These are phyloP conservation scores for Serripes groenlandicus DNA, from an alignment of 2,888 invertebrate species.

Conservation along the genomic window DNA sequence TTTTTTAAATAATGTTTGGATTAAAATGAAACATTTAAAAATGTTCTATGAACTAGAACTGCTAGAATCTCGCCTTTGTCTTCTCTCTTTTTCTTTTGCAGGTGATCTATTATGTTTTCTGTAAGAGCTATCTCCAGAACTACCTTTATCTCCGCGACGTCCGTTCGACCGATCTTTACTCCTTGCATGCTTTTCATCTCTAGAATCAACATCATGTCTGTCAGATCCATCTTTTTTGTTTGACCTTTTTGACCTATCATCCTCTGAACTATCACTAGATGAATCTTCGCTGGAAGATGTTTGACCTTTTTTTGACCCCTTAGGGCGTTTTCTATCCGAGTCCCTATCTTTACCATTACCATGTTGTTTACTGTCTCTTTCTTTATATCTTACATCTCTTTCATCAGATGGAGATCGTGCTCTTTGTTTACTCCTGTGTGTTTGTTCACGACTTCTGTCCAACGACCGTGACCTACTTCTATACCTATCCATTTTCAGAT, in stretches of 20 bases:
- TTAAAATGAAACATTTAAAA: background rate
- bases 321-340: background rate
- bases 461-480: constrained; percentile 32
- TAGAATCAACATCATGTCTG: background rate
- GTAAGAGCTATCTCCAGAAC: background rate
- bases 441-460: background rate
- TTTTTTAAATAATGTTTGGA: too few species aligned
- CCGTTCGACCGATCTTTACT: background rate
- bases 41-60: constrained; percentile 10
- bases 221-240: background rate
- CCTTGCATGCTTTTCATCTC: background rate
- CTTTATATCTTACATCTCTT: background rate
- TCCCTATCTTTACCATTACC: background rate
- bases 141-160: background rate
- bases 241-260: background rate
- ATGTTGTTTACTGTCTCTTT: background rate
- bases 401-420: background rate
- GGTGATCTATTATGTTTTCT: background rate
- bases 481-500: constrained; percentile 10
- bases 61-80: background rate
- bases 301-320: background rate
- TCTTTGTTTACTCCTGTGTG: background rate
- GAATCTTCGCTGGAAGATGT: background rate
- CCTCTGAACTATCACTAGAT: constrained; percentile 28
- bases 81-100: background rate